Conservation (phyloP, 2,888 invertebrate genomes). For the Drosophila atripex region DNA sequence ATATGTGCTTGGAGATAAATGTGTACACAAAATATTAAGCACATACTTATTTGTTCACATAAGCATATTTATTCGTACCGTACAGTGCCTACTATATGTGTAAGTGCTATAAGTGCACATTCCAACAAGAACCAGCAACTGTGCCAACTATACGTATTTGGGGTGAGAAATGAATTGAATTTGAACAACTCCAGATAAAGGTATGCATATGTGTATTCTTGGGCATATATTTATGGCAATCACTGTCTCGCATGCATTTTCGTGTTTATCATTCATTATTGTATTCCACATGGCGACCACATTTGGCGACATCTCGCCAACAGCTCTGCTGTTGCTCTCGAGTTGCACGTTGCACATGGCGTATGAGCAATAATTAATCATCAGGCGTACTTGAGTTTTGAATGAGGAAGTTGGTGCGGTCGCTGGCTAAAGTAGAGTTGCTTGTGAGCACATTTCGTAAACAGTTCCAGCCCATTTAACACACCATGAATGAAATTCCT, state of each 20-base stretch:
- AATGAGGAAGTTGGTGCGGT: constrained; percentile 19
- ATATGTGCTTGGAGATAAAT: constrained; percentile 7
- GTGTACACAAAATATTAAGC: constrained; percentile 25
- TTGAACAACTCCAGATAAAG: too few relatives aligned
- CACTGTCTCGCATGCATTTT: constrained; percentile 13
- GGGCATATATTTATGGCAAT: not conserved
- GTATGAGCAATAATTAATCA: constrained; percentile 65
- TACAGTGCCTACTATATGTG: constrained; percentile 26
- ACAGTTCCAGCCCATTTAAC: constrained; percentile 20
- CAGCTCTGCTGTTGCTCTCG: constrained; percentile 1
- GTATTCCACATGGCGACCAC: constrained; percentile 26
- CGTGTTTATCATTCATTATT: constrained; percentile 22
- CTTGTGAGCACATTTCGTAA: constrained; percentile 1
- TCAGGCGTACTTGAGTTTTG: constrained; percentile 31
- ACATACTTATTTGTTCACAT: constrained; percentile 38
- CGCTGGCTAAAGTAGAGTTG: not conserved
- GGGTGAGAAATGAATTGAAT: not conserved
- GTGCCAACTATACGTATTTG: not conserved
- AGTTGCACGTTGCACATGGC: constrained; percentile 66
- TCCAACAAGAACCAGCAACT: not conserved
- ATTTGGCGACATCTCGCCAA: constrained; percentile 53
- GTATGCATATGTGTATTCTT: too few relatives aligned
- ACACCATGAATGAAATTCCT: constrained; percentile 1
- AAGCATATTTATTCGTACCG: constrained; percentile 18
- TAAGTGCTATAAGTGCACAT: not conserved